phyloP scores from a whole-genome alignment of 2,113 vertebrate species.

The Myxocyprinus asiaticus region DNA sequence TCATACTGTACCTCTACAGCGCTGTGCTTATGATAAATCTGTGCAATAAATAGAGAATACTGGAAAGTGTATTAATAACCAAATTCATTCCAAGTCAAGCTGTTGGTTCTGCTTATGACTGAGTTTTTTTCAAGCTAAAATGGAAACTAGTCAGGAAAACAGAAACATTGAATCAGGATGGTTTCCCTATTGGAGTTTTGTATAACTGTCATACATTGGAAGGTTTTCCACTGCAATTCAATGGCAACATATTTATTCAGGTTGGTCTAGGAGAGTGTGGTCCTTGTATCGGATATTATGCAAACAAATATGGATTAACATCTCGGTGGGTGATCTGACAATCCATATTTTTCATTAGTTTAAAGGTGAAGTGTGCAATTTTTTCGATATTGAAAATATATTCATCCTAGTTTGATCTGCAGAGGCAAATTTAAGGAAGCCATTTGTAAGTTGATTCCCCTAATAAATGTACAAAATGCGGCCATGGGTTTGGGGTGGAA shows the following conservation, averaged over 20 bases:
- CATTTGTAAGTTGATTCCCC: no score
- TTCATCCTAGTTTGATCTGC: no score
- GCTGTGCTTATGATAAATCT: conserved; percentile 34
- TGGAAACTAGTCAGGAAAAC: conserved; percentile 57
- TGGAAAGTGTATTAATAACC: conserved; percentile 58
- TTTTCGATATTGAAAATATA: no score
- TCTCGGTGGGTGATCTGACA: neutral
- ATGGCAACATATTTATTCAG: conserved; percentile 45
- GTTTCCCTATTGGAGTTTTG: conserved; percentile 53
- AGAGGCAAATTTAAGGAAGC: no score
- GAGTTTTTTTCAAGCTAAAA: conserved; percentile 28
- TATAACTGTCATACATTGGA: conserved; percentile 52
- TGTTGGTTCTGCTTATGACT: conserved; percentile 46
- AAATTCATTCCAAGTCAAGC: conserved; percentile 38
- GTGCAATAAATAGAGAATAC: conserved; percentile 50
- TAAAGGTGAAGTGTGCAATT: no score
- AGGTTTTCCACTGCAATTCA: conserved; percentile 50
- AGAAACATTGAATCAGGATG: conserved; percentile 19
- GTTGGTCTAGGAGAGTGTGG: neutral
- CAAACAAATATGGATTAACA: neutral
- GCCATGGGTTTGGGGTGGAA: no score
- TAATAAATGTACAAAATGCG: no score
- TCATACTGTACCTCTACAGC: conserved; percentile 11
- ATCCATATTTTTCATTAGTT: no score
- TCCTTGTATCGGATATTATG: neutral